Conservation (phyloP, 2,888 invertebrate genomes). For the Erebia aethiops region DNA sequence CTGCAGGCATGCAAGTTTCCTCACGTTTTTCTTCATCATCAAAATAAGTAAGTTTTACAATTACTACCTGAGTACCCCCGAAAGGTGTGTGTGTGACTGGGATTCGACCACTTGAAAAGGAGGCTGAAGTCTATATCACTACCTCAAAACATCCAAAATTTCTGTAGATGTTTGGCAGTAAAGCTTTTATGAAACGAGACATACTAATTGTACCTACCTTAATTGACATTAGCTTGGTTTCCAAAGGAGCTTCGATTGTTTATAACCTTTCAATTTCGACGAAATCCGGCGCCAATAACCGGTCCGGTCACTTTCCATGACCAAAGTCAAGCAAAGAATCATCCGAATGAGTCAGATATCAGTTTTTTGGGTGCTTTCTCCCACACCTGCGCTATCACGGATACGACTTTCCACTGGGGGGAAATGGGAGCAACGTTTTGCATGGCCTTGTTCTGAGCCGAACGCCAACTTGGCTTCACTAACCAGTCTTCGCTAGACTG, state of each 20-base stretch:
- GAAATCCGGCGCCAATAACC: constrained; percentile 56
- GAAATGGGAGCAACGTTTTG: constrained; percentile 78
- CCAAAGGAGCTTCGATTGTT: constrained; percentile 15
- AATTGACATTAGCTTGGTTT: not conserved
- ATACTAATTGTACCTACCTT: not conserved
- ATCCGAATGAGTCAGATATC: constrained; percentile 74
- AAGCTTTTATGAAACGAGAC: no score
- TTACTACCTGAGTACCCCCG: no score
- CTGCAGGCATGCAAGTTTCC: no score
- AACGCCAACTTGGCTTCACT: constrained; percentile 48
- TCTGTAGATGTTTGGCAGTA: no score
- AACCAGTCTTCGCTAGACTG: constrained; percentile 59
- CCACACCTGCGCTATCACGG: constrained; percentile 80
- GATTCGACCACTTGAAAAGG: no score
- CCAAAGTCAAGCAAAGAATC: constrained; percentile 51
- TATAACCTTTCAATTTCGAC: constrained; percentile 27
- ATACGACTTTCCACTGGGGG: constrained; percentile 78
- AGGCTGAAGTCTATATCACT: no score
- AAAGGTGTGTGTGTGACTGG: no score
- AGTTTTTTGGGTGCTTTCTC: constrained; percentile 80
- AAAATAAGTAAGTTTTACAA: no score
- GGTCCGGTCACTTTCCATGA: constrained; percentile 73
- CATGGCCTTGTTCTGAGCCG: constrained; percentile 74
- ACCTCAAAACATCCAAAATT: no score
- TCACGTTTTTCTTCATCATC: no score